Percentiles rank a stretch among this genome's conserved stretches.
Conservation (phyloP, 1,140 invertebrate species). For the Drosophila parabipectinata region DNA sequence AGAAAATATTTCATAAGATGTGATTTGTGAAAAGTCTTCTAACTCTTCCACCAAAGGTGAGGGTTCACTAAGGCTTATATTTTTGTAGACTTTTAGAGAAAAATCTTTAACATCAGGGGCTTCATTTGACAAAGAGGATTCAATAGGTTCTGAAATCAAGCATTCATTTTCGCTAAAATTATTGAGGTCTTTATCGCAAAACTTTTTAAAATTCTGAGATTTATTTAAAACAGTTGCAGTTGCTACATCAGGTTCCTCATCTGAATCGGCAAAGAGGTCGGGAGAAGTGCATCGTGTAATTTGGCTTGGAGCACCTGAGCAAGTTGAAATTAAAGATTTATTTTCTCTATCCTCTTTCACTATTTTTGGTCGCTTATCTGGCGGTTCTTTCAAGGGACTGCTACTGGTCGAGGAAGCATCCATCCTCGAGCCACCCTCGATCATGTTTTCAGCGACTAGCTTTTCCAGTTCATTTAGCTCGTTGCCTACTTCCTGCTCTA, state of each 20-base stretch:
- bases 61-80: constrained; percentile 18
- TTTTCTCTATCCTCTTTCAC: constrained; percentile 17
- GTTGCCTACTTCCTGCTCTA: constrained; percentile 8
- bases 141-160: constrained; percentile 7
- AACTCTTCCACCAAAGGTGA: constrained; percentile 55
- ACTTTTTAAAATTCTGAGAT: constrained; percentile 16
- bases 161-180: neutral
- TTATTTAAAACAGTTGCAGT: neutral
- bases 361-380: constrained; percentile 51
- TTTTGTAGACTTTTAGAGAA: constrained; percentile 49
- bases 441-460: constrained; percentile 55
- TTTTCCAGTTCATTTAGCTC: constrained; percentile 56
- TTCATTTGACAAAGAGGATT: neutral
- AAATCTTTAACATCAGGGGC: constrained; percentile 27
- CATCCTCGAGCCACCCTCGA: constrained; percentile 33
- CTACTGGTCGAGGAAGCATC: constrained; percentile 9
- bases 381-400: constrained; percentile 53
- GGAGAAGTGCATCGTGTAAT: constrained; percentile 60
- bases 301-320: constrained; percentile 15
- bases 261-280: constrained; percentile 77
- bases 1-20: constrained; percentile 33
- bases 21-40: constrained; percentile 11
- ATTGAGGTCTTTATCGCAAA: constrained; percentile 48
- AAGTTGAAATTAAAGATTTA: constrained; percentile 5
- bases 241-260: constrained; percentile 40